A percentile compares a stretch with the other conserved stretches of the same genome.
These are phyloP conservation scores for Orthosia cruda DNA, from an alignment of 2,888 invertebrate species.

Conservation along the genomic window DNA sequence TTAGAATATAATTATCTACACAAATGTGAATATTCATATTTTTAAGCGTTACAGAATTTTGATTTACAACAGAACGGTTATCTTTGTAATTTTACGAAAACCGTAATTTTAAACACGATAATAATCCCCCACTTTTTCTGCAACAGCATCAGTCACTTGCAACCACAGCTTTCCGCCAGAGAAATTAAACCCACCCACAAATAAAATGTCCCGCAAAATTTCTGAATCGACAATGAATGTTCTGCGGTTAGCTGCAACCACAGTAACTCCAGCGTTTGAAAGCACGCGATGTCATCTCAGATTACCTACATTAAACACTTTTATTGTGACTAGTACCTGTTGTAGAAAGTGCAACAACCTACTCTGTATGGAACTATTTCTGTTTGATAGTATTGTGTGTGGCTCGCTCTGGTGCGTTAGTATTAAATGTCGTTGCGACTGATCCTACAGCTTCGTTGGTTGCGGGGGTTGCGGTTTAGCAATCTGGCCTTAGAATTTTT, in stretches of 20 bases:
- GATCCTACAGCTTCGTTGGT: slow-evolving; percentile 33
- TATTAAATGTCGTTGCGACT: slow-evolving; percentile 56
- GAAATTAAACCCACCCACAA: slow-evolving; percentile 54
- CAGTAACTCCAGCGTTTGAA: slow-evolving; percentile 57
- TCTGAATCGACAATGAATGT: slow-evolving; percentile 61
- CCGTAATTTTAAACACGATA: not conserved
- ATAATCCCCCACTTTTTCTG: slow-evolving; percentile 21
- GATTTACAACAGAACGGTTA: too few relatives aligned
- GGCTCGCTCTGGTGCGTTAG: slow-evolving; percentile 51
- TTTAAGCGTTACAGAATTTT: too few relatives aligned
- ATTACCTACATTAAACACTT: slow-evolving; percentile 70
- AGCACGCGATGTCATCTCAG: slow-evolving; percentile 69
- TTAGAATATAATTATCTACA: too few relatives aligned
- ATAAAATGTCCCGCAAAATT: slow-evolving; percentile 61
- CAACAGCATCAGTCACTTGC: not conserved
- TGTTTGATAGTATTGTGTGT: slow-evolving; percentile 61
- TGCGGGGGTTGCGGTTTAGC: slow-evolving; percentile 53
- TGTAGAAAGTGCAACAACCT: slow-evolving; percentile 73
- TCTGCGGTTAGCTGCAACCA: slow-evolving; percentile 67
- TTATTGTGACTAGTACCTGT: slow-evolving; percentile 68
- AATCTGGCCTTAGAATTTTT: slow-evolving; percentile 38
- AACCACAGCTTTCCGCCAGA: slow-evolving; percentile 33
- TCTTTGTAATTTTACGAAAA: not conserved
- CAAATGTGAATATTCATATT: too few relatives aligned
- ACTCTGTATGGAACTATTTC: slow-evolving; percentile 56